Percentiles rank a stretch among this genome's conserved stretches.
Conservation (phyloP, 2,797 vertebrate species). For the Petrocephalus sullivani region DNA sequence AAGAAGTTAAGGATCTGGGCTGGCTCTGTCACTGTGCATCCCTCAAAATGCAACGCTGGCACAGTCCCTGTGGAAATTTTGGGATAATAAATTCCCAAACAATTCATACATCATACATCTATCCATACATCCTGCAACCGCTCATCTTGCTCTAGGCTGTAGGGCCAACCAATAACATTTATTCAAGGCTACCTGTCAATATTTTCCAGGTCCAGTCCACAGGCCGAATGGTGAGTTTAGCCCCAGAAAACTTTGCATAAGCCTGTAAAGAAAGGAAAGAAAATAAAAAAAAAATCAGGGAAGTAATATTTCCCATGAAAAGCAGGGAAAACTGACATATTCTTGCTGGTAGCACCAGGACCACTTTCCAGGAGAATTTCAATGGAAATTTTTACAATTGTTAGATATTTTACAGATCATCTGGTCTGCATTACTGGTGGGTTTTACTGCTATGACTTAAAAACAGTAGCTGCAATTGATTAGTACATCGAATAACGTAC, state of each 20-base stretch:
- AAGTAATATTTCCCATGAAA: not conserved
- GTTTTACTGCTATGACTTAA: not conserved
- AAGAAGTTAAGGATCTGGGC: slow-evolving; percentile 86
- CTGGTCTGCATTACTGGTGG: not conserved
- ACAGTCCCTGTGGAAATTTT: slow-evolving; percentile 62
- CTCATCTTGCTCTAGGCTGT: not conserved
- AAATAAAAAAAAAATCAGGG: not conserved
- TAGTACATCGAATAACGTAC: not conserved
- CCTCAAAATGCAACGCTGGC: slow-evolving; percentile 76
- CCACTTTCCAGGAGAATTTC: not conserved
- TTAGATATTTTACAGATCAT: not conserved
- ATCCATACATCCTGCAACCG: not conserved
- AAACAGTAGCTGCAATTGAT: not conserved
- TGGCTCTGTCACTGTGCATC: slow-evolving; percentile 72
- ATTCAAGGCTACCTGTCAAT: slow-evolving; percentile 69
- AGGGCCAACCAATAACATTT: not conserved
- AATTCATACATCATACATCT: not conserved
- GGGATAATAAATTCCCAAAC: not conserved
- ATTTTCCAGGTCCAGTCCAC: slow-evolving; percentile 85
- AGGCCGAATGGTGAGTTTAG: slow-evolving; percentile 71
- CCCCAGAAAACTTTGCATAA: slow-evolving; percentile 85
- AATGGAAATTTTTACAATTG: not conserved
- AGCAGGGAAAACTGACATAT: not conserved
- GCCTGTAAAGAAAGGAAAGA: slow-evolving; percentile 59
- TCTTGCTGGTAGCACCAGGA: not conserved